Evolutionary conservation across 2,888 invertebrate genomes (phyloP).

Genomic region (Seira musarum): DNA sequence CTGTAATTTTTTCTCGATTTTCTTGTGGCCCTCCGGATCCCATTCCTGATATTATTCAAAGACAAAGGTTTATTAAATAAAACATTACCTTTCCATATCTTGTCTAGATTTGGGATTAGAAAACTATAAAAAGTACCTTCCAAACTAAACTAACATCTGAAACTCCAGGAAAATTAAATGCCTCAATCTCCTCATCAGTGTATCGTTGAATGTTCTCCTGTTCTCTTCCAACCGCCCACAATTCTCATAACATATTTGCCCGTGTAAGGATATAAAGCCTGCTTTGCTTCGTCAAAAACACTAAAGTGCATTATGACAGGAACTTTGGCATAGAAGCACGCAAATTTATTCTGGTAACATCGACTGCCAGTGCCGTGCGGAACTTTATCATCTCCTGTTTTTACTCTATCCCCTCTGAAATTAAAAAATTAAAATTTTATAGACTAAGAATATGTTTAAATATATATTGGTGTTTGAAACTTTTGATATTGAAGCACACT

Average conservation of each 20-base stretch:
- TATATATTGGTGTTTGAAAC: no score
- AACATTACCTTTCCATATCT: no score
- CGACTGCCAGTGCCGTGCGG: conserved; percentile 37
- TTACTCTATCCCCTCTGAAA: no score
- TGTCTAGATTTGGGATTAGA: no score
- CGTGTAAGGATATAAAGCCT: conserved; percentile 45
- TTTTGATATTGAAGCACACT: no score
- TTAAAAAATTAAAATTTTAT: no score
- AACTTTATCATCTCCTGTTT: not conserved
- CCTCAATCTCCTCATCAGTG: conserved; percentile 51
- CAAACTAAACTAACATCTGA: conserved; percentile 67
- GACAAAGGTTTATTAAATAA: no score
- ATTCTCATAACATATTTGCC: conserved; percentile 62
- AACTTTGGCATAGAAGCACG: conserved; percentile 58
- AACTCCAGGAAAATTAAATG: conserved; percentile 63
- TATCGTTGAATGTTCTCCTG: conserved; percentile 43
- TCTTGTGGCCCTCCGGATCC: conserved; percentile 41
- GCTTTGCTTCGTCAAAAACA: conserved; percentile 59
- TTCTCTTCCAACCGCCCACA: conserved; percentile 52
- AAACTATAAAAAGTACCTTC: conserved; percentile 43
- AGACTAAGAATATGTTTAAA: no score
- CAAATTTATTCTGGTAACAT: conserved; percentile 49
- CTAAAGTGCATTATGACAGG: conserved; percentile 55
- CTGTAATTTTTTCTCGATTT: conserved; percentile 29
- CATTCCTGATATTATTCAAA: conserved; percentile 55